Conservation (phyloP, 2,797 vertebrate species). For the Ceyx erithaca region DNA sequence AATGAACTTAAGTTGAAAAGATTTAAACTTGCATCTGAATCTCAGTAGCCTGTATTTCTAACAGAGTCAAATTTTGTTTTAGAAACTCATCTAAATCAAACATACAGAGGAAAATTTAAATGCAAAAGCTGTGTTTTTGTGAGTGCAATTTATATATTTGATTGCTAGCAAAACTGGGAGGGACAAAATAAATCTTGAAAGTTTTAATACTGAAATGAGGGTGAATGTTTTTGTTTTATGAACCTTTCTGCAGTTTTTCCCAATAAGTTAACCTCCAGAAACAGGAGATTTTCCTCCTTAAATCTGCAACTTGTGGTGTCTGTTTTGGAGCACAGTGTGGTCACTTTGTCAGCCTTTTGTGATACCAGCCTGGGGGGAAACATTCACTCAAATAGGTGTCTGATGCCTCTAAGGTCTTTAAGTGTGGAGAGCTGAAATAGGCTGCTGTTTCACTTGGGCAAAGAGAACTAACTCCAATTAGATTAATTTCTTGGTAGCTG, state of each 20-base stretch:
- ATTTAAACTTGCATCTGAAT: neutral
- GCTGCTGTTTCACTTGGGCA: neutral
- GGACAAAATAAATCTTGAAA: neutral
- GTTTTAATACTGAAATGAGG: neutral
- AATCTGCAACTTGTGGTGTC: neutral
- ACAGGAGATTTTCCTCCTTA: neutral
- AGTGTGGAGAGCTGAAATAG: neutral
- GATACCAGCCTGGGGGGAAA: neutral
- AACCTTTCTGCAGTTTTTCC: neutral
- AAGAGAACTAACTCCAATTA: neutral
- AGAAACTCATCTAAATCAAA: neutral
- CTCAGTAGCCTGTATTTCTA: neutral
- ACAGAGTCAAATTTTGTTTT: neutral
- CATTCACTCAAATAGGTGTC: neutral
- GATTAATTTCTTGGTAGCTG: neutral
- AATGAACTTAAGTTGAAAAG: neutral
- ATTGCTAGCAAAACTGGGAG: neutral
- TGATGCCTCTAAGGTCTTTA: rapidly evolving
- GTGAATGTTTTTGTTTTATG: neutral
- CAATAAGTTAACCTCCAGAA: neutral
- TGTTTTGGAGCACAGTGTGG: neutral
- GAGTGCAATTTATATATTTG: neutral
- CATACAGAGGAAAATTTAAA: neutral
- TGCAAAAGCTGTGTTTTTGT: neutral
- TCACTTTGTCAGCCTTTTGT: neutral